phyloP scores from a whole-genome alignment of 2,113 vertebrate genomes.

The Brachionichthys hirsutus region DNA sequence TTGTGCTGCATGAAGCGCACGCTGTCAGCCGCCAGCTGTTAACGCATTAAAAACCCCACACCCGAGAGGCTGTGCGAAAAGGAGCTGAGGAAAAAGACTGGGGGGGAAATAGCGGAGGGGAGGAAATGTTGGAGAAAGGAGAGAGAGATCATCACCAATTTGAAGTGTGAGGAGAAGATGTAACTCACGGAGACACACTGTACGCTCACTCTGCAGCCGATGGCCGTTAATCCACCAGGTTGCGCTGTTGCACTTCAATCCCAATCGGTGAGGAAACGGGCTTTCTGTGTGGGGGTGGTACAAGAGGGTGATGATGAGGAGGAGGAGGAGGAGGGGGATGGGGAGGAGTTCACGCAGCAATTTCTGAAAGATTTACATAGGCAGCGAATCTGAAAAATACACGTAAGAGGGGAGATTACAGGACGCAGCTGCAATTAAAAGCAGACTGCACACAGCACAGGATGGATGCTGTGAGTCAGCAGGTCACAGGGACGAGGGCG shows the following conservation, averaged over 20 bases:
- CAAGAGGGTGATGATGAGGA: too few relatives aligned
- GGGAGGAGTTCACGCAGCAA: conserved; percentile 6
- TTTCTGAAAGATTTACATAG: conserved; percentile 47
- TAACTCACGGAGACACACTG: too few relatives aligned
- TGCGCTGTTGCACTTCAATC: conserved; percentile 63
- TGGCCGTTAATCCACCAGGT: conserved; percentile 55
- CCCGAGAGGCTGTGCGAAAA: conserved; percentile 12
- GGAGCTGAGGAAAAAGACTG: neutral
- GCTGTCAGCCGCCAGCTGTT: conserved; percentile 39
- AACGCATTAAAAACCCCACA: conserved; percentile 44
- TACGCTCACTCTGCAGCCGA: neutral
- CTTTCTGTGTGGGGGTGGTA: neutral
- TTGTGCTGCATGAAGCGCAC: conserved; percentile 41
- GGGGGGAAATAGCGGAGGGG: neutral
- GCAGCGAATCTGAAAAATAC: conserved; percentile 32
- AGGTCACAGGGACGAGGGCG: conserved; percentile 7
- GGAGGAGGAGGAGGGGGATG: neutral
- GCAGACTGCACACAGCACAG: neutral
- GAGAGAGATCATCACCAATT: neutral
- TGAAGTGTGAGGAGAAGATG: too few relatives aligned
- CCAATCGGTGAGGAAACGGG: neutral
- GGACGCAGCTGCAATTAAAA: conserved; percentile 39
- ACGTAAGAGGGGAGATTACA: conserved; percentile 21
- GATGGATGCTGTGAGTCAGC: conserved; percentile 26
- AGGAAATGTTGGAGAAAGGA: neutral